These are phyloP conservation scores for Chaenogobius annularis DNA, from an alignment of 2,113 vertebrate genomes.

Conservation along the genomic window DNA sequence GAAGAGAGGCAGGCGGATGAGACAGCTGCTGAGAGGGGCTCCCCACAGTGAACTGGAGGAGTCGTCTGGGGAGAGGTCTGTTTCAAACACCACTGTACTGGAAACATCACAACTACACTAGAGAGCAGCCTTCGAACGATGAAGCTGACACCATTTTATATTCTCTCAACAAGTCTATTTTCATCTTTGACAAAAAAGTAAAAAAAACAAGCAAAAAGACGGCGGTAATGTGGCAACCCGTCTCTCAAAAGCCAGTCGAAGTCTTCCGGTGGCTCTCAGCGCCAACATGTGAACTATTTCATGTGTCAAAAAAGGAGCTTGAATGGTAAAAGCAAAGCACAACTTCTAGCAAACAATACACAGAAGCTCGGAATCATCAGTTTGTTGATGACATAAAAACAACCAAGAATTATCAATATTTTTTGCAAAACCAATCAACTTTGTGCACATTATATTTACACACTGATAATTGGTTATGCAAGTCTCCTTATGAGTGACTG, in stretches of 20 bases:
- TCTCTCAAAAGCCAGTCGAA: neutral
- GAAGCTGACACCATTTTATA: neutral
- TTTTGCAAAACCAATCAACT: neutral
- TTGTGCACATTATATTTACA: neutral
- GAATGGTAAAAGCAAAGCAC: constrained; percentile 1
- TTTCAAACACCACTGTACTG: constrained; percentile 13
- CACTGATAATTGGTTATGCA: neutral
- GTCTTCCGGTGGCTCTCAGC: neutral
- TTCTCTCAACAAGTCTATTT: constrained; percentile 7
- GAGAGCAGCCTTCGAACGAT: neutral
- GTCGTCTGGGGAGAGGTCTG: constrained; percentile 19
- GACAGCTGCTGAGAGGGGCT: constrained; percentile 3
- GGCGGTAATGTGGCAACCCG: neutral
- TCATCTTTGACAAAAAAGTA: constrained; percentile 1
- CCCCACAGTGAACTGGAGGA: constrained; percentile 27
- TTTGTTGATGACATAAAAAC: neutral
- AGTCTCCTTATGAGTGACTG: neutral
- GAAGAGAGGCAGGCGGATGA: constrained; percentile 3
- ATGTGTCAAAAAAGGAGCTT: neutral
- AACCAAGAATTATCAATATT: neutral
- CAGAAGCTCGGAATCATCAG: neutral
- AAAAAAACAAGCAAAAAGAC: neutral
- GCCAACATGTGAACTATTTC: neutral
- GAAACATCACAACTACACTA: constrained; percentile 10
- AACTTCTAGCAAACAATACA: neutral